Base-by-base conservation (phyloP, 2,113 vertebrate genomes). In the Varanus komodoensis region DNA sequence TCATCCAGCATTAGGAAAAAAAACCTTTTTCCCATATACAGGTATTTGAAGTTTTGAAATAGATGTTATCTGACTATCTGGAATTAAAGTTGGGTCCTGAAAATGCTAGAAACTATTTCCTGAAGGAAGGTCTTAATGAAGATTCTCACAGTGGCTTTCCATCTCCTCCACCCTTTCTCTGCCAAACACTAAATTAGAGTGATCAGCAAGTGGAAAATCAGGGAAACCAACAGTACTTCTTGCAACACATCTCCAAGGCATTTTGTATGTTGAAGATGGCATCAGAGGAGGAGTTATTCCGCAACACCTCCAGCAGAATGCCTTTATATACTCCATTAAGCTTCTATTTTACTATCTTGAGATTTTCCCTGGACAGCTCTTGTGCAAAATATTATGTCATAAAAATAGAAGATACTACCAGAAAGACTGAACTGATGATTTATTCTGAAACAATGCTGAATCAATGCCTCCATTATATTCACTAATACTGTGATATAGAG, bases 391-490 rank as follows among this genome's bases (percentile, higher is more conserved):
- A 0, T 68, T 27, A 75, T 2, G 52, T 73, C 54, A n/a, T 27
- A 67, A 78, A 67, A 80, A 54, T 27, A 71, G 9, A 14, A 87
- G 0, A 75, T 0, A 0, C 9, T 57, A 34, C 80, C 50, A 83
- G 5, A 50, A 84, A 87, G 90, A 69, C 86, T 1, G 3, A 12
- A 82, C 4, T 38, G 50, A 12, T 6, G 69, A 19, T 85, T 86
- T 54, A 67, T 81, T 8, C 19, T 25, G 0, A n/a, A 71, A 91
- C 44, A 79, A 19, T 0, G 0, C 2, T 21, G 50, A 92, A 80
- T 85, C 0, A 77, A 64, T 0, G 0, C 11, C 54, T 89, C 74
- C 67, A 1, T 7, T 57, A 15, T 11, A 54, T 68, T 21, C 64
- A 12, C 11, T 3, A 44, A 68, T 27, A 34, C 48, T 84, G 82